Base-by-base conservation (phyloP, 2,113 vertebrate genomes). In the Capreolus pygargus region DNA sequence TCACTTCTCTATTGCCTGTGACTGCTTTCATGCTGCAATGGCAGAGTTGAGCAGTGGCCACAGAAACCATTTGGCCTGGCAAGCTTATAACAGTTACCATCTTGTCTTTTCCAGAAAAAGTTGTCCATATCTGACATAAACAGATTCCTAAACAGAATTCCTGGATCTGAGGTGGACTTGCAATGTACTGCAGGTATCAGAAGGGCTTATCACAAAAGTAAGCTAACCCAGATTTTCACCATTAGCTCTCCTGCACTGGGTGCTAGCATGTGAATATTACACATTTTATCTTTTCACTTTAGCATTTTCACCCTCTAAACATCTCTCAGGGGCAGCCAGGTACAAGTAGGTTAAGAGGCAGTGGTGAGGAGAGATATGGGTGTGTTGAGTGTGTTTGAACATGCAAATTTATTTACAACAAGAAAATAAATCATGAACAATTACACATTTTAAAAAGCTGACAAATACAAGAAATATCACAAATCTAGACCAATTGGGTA, bases 331-430 rank as follows among this genome's bases (percentile, higher is more conserved):
- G 45, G 36, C 47, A n/a, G 70, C 60, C 25, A 60, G 33, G 23
- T 43, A 76, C 39, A 43, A 27, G 5, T 15, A 15, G 39, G 23
- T 4, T 17, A 8, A 39, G 14, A 43, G 50, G 21, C 36, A 21
- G 16, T 0, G 4, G 39, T 14, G 61, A 28, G 70, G 27, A 14
- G 7, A n/a, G 67, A 23, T 2, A 4, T 0, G 23, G 55, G 28
- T 60, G 21, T 60, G 15, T 36, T 58, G 54, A 70, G 21, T 43
- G 33, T 6, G 0, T 82, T 27, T 17, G 27, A 58, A 60, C 15
- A 15, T 15, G 39, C 8, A 11, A 33, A 14, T 86, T 70, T 92
- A 19, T 58, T 82, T 58, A 70, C 33, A 57, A 70, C 19, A 36
- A 87, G 54, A 58, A 95, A 60, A 74, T 50, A 43, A 39, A 60